phyloP scores from a whole-genome alignment of 2,888 invertebrate species.

The Rosalia funebris region DNA sequence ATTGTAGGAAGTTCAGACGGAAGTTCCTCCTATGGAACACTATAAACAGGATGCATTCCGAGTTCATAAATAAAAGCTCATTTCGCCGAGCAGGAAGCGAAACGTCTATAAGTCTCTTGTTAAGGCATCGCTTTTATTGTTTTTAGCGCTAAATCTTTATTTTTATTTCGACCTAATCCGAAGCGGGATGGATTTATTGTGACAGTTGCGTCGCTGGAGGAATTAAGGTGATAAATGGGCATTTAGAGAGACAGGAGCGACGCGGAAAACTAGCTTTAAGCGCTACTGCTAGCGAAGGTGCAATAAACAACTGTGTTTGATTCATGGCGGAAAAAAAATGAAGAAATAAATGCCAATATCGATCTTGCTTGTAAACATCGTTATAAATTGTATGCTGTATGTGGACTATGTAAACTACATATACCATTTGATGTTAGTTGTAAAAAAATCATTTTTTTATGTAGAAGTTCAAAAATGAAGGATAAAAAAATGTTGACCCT shows the following conservation, averaged over 20 bases:
- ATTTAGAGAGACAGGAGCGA: not conserved
- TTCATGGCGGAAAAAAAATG: too few species aligned
- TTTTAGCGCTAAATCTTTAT: slow-evolving; percentile 1
- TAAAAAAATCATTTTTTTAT: too few species aligned
- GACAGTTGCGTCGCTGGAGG: not conserved
- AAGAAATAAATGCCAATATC: not conserved
- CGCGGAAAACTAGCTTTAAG: not conserved
- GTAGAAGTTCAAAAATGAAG: too few species aligned
- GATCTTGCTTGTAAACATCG: not conserved
- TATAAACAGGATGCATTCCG: slow-evolving; percentile 45
- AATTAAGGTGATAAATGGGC: not conserved
- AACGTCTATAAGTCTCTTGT: slow-evolving; percentile 11
- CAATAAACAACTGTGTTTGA: not conserved
- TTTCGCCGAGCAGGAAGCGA: slow-evolving; percentile 23
- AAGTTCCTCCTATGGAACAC: slow-evolving; percentile 32
- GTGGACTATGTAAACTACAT: too few species aligned
- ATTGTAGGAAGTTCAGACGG: slow-evolving; percentile 31
- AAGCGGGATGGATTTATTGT: not conserved
- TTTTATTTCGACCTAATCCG: not conserved
- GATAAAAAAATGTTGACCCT: too few species aligned
- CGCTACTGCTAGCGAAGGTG: not conserved
- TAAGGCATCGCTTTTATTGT: slow-evolving; percentile 3
- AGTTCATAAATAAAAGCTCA: slow-evolving; percentile 42
- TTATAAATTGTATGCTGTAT: too few species aligned
- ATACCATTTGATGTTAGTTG: too few species aligned